Conservation (phyloP, 1,140 invertebrate genomes). For the Musca vetustissima region DNA sequence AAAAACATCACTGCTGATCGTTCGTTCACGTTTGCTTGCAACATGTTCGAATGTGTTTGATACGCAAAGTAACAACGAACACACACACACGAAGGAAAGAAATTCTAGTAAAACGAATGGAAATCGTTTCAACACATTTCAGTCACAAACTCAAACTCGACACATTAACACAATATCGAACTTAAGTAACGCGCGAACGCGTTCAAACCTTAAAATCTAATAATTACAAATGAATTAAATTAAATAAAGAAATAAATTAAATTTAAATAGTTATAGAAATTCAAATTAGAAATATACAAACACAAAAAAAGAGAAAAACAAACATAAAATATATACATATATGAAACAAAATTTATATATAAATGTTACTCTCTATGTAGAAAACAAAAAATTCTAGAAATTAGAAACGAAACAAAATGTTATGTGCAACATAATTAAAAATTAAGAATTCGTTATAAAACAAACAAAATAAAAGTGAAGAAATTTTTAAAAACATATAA, state of each 20-base stretch:
- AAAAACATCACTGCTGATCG: too few relatives aligned
- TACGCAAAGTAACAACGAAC: background rate
- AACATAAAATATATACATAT: background rate
- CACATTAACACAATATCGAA: slow-evolving; percentile 17
- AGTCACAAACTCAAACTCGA: slow-evolving; percentile 29
- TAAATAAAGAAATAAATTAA: slow-evolving; percentile 22
- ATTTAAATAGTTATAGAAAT: too few relatives aligned
- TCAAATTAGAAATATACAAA: slow-evolving; percentile 10
- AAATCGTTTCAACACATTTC: slow-evolving; percentile 17
- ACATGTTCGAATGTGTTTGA: background rate
- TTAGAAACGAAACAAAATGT: too few relatives aligned
- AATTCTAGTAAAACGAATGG: slow-evolving; percentile 10
- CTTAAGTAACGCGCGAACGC: slow-evolving; percentile 11
- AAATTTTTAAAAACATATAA: too few relatives aligned
- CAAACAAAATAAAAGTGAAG: too few relatives aligned
- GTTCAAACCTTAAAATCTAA: background rate
- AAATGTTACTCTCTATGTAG: too few relatives aligned
- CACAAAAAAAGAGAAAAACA: background rate
- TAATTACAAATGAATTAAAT: background rate
- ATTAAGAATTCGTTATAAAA: too few relatives aligned
- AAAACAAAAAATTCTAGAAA: too few relatives aligned
- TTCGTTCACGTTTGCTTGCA: background rate
- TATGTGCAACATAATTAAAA: too few relatives aligned
- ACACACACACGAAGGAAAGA: too few relatives aligned
- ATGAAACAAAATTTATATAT: too few relatives aligned